Evolutionary conservation across 1,140 invertebrate species (phyloP), one percentile per base, ranked within the genome.

Genomic region (Bombus sylvicola): DNA sequence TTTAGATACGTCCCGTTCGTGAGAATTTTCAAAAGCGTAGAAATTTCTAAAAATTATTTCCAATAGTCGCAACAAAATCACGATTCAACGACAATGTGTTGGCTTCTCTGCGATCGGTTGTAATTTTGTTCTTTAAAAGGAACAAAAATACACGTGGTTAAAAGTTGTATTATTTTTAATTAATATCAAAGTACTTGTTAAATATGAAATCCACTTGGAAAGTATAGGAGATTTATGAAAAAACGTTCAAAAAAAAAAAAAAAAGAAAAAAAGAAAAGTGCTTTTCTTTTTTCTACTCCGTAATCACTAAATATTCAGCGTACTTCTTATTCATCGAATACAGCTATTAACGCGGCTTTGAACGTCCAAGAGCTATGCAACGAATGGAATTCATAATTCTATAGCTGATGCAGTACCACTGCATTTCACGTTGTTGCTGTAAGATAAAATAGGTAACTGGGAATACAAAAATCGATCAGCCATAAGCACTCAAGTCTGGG

Each of bases 401-500:
- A 78, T 78, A 41, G 76, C 76, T 31, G 59, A 78, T 78, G 57
- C 76, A 64, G n/a, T 62, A n/a, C 76, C 76, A 34, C 9, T 28
- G 59, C 62, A 28, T 66, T 78, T 78, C 31, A 25, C 59, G 28
- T 43, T 31, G 25, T 41, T 47, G 37, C 31, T 41, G 39, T 43
- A 75, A 78, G n/a, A 78, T 78, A 41, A 66, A 66, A 62, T 34
- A 39, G 76, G 76, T 34, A 64, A 78, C 39, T 25, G 76, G 59
- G n/a, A 66, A 66, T 66, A 75, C n/a, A 66, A 66, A 78, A 78
- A 78, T 41, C 62, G 39, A 78, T 78, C 76, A 28, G 6, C 28
- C 34, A 43, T 43, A 25, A 78, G 62, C 18, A 34, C 25, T 12
- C 28, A 41, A 64, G 28, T 5, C 25, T n/a, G 3, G 34, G 39